A percentile compares a stretch with the other conserved stretches of the same genome.
These are phyloP conservation scores for Trissoscelio sp. DNA, from an alignment of 2,888 invertebrate species.

Conservation along the genomic window DNA sequence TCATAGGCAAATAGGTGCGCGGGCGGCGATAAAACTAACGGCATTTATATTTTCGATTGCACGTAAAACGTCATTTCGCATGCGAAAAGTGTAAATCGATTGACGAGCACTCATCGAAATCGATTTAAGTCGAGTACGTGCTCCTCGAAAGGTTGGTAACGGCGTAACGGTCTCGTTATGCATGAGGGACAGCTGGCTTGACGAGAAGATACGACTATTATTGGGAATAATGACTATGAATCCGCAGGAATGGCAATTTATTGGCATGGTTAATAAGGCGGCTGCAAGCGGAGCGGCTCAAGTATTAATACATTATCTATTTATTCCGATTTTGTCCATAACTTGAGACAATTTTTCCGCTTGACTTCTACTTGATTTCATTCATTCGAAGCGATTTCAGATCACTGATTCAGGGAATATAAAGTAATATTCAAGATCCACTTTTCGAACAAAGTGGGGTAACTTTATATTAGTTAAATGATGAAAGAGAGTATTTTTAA, in stretches of 20 bases:
- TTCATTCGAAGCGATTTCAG: neutral
- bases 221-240: slow-evolving; percentile 60
- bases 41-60: slow-evolving; percentile 54
- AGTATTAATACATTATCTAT: slow-evolving; percentile 11
- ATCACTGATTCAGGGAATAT: neutral
- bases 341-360: neutral
- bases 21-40: slow-evolving; percentile 39
- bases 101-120: slow-evolving; percentile 61
- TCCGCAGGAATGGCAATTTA: slow-evolving; percentile 53
- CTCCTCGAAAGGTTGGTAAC: slow-evolving; percentile 54
- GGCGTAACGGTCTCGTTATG: slow-evolving; percentile 61
- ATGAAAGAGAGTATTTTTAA: too few species aligned
- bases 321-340: neutral
- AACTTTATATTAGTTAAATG: neutral
- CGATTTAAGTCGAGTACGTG: slow-evolving; percentile 64
- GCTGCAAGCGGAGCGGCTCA: slow-evolving; percentile 22
- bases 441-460: neutral
- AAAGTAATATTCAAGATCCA: neutral
- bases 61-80: slow-evolving; percentile 57
- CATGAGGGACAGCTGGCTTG: slow-evolving; percentile 58
- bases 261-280: slow-evolving; percentile 42
- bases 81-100: slow-evolving; percentile 63
- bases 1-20: slow-evolving; percentile 22
- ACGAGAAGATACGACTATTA: slow-evolving; percentile 62
- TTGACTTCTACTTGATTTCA: neutral